Evolutionary conservation across 2,888 invertebrate genomes (phyloP), one percentile per base, ranked within the genome.

Genomic region (Agrenia bidenticulata): DNA sequence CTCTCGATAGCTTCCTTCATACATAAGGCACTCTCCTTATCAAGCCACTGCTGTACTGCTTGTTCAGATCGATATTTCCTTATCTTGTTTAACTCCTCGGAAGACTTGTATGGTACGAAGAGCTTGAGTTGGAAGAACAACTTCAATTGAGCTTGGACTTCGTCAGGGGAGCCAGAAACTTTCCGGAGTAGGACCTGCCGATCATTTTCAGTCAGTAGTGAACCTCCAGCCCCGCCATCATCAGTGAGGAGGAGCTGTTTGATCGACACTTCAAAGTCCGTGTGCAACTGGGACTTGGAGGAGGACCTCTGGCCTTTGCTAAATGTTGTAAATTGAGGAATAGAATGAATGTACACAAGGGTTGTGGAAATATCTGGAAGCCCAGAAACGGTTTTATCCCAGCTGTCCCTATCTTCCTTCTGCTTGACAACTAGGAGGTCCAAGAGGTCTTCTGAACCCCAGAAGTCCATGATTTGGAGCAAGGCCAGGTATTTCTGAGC

Each of bases 1-100:
- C 73, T 65, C 53, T 73, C 72, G 37, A 76, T 72, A 49, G 76
- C 76, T 54, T 75, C 76, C 27, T 75, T 75, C 76, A 76, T 76
- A 37, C 73, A 73, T 24, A 69, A 39, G n/a, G 76, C 76, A 53
- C 76, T 54, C 64, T 76, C 76, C 49, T 66, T 74, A 19, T 76
- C 76, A 39, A 76, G 32, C 74, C 74, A 76, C 53, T 73, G 73
- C 15, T 67, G 64, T 32, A 76, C 64, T 1, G 69, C 69, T 24
- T 70, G 60, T 26, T 73, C 72, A 15, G 73, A 69, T 23, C 69
- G 59, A 4, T 55, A 13, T 23, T 66, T 65, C 15, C 64, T 58
- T 17, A 76, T 68, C 39, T 71, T 71, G 9, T 69, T 71, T 24
- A 74, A 50, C 27, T 76, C 76, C 15, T 65, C 66, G 0, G 72